Base-by-base conservation (phyloP, 2,113 vertebrate genomes). In the Dipodomys ordii region DNA sequence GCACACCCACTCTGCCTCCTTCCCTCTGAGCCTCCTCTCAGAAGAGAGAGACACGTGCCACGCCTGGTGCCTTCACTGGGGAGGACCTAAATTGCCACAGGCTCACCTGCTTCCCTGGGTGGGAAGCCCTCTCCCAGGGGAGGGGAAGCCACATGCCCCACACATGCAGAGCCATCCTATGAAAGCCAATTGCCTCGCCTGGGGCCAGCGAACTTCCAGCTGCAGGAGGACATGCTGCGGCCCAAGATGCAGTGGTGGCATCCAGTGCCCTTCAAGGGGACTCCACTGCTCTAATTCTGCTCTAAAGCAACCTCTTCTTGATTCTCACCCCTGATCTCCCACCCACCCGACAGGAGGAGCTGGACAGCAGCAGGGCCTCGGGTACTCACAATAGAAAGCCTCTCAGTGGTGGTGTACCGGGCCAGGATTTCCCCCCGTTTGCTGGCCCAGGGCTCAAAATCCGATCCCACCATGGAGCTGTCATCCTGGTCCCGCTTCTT, bases 401-500 rank as follows among this genome's bases (percentile, higher is more conserved):
- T 99, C 94, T 99, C 99, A 0, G 99, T 99, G 68, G 99, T 99
- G 16, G 99, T 99, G 96, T 99, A 99, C 89, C 99, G 98, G 87
- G 99, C 97, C 72, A 99, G 98, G 96, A 99, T 99, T 77, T 99
- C 99, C n/a, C 98, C 99, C 23, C 99, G 98, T 94, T 99, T 99
- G 88, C 95, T 98, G 11, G 98, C 98, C 99, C 99, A 99, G 0
- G 98, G 99, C 46, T 99, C 99, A 98, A 99, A 99, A 94, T 99
- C 99, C 23, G 93, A 94, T 65, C 99, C 99, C 2, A 99, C 98
- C 0, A 88, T 94, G 35, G 98, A 98, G 85, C 95, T 98, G 8
- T 99, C 99, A 64, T 99, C 99, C 83, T 96, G 98, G 25, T 99
- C 99, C 6, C 96, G 97, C 87, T 97, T 99, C 97, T 98, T 99